phyloP scores from a whole-genome alignment of 2,113 vertebrate genomes.

The Riparia riparia region DNA sequence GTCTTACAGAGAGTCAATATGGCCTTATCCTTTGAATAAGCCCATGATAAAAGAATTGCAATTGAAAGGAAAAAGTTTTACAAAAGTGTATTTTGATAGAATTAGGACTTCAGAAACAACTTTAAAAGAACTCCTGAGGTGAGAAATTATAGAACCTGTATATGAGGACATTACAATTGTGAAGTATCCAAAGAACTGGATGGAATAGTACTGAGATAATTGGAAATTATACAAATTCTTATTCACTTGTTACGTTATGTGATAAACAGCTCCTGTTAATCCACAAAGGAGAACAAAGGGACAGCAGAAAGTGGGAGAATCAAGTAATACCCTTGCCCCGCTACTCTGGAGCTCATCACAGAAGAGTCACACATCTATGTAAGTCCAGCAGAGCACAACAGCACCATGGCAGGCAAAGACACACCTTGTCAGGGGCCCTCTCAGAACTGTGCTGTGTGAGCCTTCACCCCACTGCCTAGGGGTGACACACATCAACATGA shows the following conservation, averaged over 20 bases:
- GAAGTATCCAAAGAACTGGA: neutral
- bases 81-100: neutral
- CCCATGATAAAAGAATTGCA: neutral
- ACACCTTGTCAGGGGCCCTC: neutral
- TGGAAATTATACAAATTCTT: neutral
- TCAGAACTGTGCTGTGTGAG: neutral
- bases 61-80: neutral
- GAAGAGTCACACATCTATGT: neutral
- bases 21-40: neutral
- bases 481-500: neutral
- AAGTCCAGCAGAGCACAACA: neutral
- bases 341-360: neutral
- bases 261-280: neutral
- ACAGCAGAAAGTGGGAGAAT: neutral
- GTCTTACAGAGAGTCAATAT: neutral
- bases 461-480: neutral
- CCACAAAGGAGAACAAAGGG: neutral
- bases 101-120: neutral
- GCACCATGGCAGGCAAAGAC: fast-evolving
- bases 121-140: neutral
- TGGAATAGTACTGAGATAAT: neutral
- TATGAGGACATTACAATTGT: fast-evolving
- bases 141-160: neutral
- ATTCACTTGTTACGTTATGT: neutral
- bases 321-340: neutral